These are phyloP conservation scores for Aleiodes testaceus DNA, from an alignment of 2,888 invertebrate species.

Conservation along the genomic window DNA sequence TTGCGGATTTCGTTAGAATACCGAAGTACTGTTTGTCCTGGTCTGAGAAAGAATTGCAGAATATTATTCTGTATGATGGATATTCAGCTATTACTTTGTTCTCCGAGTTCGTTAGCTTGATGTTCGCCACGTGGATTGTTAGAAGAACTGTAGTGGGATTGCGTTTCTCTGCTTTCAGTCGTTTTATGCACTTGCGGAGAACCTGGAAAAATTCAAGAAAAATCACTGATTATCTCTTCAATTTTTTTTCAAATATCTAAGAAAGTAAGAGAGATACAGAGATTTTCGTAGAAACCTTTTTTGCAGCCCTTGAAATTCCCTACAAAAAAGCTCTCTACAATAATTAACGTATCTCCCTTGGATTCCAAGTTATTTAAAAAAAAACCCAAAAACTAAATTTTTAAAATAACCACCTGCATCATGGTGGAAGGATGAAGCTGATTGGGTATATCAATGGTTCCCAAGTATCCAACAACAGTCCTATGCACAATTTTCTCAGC, in stretches of 20 bases:
- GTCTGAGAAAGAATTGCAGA: conserved; percentile 92
- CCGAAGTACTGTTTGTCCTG: conserved; percentile 95
- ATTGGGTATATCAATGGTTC: conserved; percentile 96
- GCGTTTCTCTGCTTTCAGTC: conserved; percentile 91
- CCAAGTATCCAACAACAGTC: conserved; percentile 94
- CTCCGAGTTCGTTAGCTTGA: conserved; percentile 85
- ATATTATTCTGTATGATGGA: conserved; percentile 88
- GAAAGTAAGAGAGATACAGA: no score
- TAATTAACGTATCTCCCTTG: not conserved
- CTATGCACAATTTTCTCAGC: conserved; percentile 80
- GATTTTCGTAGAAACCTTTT: no score
- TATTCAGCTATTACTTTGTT: conserved; percentile 90
- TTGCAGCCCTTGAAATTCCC: no score
- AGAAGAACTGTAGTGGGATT: conserved; percentile 89
- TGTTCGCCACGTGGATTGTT: conserved; percentile 86
- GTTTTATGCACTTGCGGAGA: conserved; percentile 90
- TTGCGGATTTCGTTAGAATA: conserved; percentile 87
- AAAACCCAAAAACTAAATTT: no score
- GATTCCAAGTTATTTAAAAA: not conserved
- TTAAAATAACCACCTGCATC: conserved; percentile 74
- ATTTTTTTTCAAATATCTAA: no score
- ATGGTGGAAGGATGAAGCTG: conserved; percentile 84
- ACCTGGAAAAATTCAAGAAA: conserved; percentile 74
- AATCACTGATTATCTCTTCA: conserved; percentile 25
- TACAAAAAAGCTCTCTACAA: no score